Evolutionary conservation across 2,113 vertebrate genomes (phyloP), one percentile per base, ranked within the genome.

Genomic region (Mus spicilegus): DNA sequence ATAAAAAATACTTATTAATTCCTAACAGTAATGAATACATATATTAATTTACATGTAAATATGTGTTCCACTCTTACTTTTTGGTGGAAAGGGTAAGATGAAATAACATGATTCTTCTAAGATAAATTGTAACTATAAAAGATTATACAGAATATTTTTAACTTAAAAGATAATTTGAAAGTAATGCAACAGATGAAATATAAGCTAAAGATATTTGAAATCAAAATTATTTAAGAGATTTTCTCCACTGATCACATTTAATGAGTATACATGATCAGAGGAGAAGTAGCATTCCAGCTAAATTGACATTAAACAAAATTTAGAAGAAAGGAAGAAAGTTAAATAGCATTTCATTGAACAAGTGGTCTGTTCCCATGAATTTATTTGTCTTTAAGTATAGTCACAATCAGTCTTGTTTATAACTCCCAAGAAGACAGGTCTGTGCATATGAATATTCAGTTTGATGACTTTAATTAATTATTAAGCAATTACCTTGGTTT

Each of bases 101-200:
- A 96, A 85, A 94, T 73, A 84, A 75, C 1, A 13, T 30, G 22
- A 13, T 51, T 70, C 22, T 54, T 20, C 5, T 42, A 49, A 92
- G 1, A 9, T 14, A 94, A 81, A 91, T 61, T 95, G 82, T 61
- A 97, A 90, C 33, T 89, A 93, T 88, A 93, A 96, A 93, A 91
- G 0, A 0, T 72, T 30, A 28, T 0, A 9, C 24, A 42, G 9
- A 42, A 30, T 42, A 84, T 42, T 61, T 76, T 84, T 42, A 84
- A 26, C 24, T 49, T 33, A 67, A 86, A 94, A 82, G 54, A 49
- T 61, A 19, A 6, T 70, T 85, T 87, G 70, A 10, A 94, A 87
- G 33, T 87, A 67, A 78, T 61, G 9, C 2, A 89, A 51, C 7
- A 58, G 16, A 69, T 9, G 2, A 87, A 80, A 78, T 84, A 46